Base-by-base conservation (phyloP, 2,797 vertebrate genomes). In the Diceros bicornis region DNA sequence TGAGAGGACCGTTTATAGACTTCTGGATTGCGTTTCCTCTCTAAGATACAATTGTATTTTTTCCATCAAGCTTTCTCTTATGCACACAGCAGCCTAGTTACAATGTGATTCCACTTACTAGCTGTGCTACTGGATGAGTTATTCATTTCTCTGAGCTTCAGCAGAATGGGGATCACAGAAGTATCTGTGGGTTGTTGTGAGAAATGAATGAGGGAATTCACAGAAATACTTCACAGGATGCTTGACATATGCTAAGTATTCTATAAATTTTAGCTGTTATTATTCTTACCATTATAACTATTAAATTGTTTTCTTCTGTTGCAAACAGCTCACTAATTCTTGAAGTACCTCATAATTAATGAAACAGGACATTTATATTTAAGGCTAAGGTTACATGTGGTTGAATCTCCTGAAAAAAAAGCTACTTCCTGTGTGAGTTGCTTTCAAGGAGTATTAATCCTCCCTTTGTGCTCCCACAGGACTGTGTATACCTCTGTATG, bases 221-320 rank as follows among this genome's bases (percentile, higher is more conserved):
- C 8, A 37, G 16, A 92, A 34, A 17, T 25, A 69, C 25, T 81
- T 52, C 57, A 55, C 27, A 69, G 9, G 9, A 41, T 34, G n/a
- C 18, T 25, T 72, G 41, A 74, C 32, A 32, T 5, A 21, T 4
- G 52, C 11, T 12, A 66, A 89, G 25, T 44, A 10, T 37, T 59
- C 44, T 20, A 29, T 68, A 83, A 16, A 84, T 47, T 87, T 93
- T 37, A 91, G 55, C 32, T 34, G 12, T 44, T 78, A 88, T 74
- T 44, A 1, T 13, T 55, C 32, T 74, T 75, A 23, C 17, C 68
- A 37, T n/a, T 68, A 27, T n/a, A 78, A 84, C 44, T 78, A 87
- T 69, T 81, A 37, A 44, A 47, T 61, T 69, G 66, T 82, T 92
- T 83, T 94, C n/a, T 94, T 85, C 23, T 52, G 9, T 37, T 83